Evolutionary conservation across 2,113 vertebrate genomes (phyloP).

Genomic region (Corythoichthys intestinalis): DNA sequence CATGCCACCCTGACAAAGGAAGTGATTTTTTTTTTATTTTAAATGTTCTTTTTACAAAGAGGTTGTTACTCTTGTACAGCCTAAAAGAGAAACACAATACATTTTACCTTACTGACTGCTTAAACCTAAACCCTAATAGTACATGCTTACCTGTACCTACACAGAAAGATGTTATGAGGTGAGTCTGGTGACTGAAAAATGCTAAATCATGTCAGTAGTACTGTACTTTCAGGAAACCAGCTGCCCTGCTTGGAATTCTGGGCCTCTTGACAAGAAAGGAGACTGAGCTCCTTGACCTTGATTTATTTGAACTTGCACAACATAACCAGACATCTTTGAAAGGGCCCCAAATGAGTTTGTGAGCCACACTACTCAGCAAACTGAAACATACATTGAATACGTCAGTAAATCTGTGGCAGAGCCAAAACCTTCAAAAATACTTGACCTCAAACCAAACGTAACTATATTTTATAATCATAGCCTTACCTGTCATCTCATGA

Average conservation of each 20-base stretch:
- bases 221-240: constrained; percentile 8
- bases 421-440: constrained; percentile 14
- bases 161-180: no score
- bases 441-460: constrained; percentile 26
- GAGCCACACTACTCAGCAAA: constrained; percentile 28
- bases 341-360: constrained; percentile 2
- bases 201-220: not conserved
- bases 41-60: no score
- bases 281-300: constrained; percentile 11
- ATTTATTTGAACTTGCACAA: constrained; percentile 21
- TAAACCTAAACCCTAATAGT: no score
- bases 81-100: no score
- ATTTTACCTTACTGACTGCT: no score
- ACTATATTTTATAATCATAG: constrained; percentile 30
- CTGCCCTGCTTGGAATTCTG: constrained; percentile 9
- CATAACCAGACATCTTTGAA: constrained; percentile 9
- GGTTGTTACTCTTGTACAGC: no score
- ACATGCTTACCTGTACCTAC: no score
- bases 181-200: no score
- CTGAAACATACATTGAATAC: constrained; percentile 19
- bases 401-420: constrained; percentile 17
- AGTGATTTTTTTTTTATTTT: no score
- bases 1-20: no score
- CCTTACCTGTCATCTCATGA: constrained; percentile 32
- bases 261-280: constrained; percentile 9